Base-by-base conservation (phyloP, 2,888 invertebrate genomes). In the Orchesellides sinensis region DNA sequence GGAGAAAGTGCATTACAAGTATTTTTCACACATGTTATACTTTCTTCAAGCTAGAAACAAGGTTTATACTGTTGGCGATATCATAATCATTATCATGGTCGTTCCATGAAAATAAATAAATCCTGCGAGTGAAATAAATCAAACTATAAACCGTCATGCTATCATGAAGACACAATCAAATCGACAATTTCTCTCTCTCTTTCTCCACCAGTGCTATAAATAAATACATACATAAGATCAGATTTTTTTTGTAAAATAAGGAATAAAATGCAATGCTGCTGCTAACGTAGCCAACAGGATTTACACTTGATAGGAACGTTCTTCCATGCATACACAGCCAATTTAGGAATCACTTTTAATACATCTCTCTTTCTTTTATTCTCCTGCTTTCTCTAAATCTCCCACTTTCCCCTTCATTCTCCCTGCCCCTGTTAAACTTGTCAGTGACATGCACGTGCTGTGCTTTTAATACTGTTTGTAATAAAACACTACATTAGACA, bases 231-330 rank as follows among this genome's bases (percentile, higher is more conserved):
- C 35, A 35, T 8, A 35, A 35, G 8, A 35, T 35, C 6, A 8
- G 12, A 8, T 35, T 35, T 12, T 52, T 52, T 23, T 52, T 47
- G 12, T 47, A 4, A 17, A 47, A 17, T 47, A 12, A 14, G 8
- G 10, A 12, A 47, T 17, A 12, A 12, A 17, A 12, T n/a, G 47
- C 10, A n/a, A n/a, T n/a, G n/a, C n/a, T n/a, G n/a, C n/a, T n/a
- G n/a, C n/a, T n/a, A n/a, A n/a, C 1, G 14, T n/a, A 27, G 21
- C 61, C 32, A 21, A 61, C 32, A 72, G 72, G 47, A 72, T 72
- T 72, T 72, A 29, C 72, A 72, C 72, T 70, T 59, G 79, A 72
- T 19, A 66, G 54, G 49, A 54, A 52, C 56, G 65, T 63, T 32
- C 35, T 25, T 52, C 77, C 35, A 40, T n/a, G 40, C 40, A 40